Conservation (phyloP, 2,888 invertebrate species). For the Thysanoteuthis rhombus region DNA sequence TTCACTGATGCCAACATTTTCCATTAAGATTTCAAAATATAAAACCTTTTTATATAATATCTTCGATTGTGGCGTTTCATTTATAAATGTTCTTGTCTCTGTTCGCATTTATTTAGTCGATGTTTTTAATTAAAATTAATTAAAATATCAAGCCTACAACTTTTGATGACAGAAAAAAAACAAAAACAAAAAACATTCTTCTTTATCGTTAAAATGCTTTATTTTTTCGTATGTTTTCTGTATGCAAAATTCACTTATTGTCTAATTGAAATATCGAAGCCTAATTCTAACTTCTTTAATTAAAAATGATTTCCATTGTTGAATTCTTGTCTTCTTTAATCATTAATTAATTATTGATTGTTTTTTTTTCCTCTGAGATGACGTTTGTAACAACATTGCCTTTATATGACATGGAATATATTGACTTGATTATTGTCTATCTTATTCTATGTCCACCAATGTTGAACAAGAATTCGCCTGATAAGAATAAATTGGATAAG, state of each 20-base stretch:
- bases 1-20: background rate
- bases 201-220: background rate
- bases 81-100: background rate
- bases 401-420: background rate
- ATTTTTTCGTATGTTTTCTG: background rate
- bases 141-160: background rate
- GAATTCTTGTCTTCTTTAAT: background rate
- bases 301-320: background rate
- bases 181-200: background rate
- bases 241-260: background rate
- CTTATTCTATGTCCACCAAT: background rate
- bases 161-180: background rate
- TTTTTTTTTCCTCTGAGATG: background rate
- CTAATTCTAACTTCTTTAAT: background rate
- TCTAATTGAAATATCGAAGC: background rate
- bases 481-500: too few relatives aligned
- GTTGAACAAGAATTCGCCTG: too few relatives aligned
- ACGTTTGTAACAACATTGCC: background rate
- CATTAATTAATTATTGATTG: background rate
- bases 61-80: background rate
- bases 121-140: background rate
- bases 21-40: background rate
- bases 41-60: background rate
- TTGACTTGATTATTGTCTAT: background rate
- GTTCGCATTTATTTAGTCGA: background rate